phyloP scores from a whole-genome alignment of 2,797 vertebrate genomes.

The Schizopygopsis malacanthus region DNA sequence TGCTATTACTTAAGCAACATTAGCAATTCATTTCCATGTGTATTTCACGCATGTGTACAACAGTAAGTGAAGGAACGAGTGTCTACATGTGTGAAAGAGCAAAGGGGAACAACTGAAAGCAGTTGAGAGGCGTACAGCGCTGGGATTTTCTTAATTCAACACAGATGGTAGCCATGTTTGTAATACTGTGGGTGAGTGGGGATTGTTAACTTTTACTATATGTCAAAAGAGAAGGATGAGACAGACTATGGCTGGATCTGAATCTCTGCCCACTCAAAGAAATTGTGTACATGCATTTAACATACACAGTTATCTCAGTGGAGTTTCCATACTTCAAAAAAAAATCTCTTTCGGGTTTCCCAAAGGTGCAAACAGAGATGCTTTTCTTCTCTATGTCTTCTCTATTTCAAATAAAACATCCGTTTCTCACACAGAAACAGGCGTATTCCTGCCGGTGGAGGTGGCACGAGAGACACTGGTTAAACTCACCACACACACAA shows the following conservation, averaged over 20 bases:
- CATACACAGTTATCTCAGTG: not conserved
- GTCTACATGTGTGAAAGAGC: not conserved
- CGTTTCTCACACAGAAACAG: slow-evolving; percentile 21
- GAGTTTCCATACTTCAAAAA: slow-evolving; percentile 4
- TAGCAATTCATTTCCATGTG: not conserved
- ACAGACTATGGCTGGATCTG: not conserved
- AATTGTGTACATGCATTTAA: not conserved
- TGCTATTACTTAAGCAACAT: not conserved
- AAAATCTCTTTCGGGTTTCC: not conserved
- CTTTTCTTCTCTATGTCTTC: not conserved
- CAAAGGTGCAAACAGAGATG: not conserved
- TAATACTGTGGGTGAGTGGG: slow-evolving; percentile 1
- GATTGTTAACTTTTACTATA: slow-evolving; percentile 4
- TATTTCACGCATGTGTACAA: not conserved
- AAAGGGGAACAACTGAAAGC: slow-evolving; percentile 22
- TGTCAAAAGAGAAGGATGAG: slow-evolving; percentile 10
- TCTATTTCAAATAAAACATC: slow-evolving; percentile 1
- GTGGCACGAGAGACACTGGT: slow-evolving; percentile 6
- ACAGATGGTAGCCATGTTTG: slow-evolving; percentile 30
- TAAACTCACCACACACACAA: slow-evolving; percentile 39
- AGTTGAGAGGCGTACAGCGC: not conserved
- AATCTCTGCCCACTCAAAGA: not conserved
- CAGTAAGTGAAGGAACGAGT: not conserved
- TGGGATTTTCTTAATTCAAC: slow-evolving; percentile 38
- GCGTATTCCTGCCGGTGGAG: not conserved